Conservation (phyloP, 2,113 vertebrate species). For the Eulacestoma nigropectus region DNA sequence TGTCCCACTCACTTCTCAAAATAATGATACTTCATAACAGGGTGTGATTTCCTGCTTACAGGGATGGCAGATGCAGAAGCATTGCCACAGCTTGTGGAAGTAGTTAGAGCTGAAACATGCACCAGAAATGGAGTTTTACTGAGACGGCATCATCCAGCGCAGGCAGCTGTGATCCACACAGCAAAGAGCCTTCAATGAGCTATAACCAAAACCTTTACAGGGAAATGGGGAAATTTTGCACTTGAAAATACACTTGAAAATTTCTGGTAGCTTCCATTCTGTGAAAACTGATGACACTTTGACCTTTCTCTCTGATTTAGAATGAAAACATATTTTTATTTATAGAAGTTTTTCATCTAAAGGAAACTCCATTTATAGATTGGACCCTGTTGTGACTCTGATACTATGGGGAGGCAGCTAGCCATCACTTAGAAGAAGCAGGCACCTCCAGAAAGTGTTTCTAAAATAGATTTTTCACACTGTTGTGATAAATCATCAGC, state of each 20-base stretch:
- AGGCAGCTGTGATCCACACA: background rate
- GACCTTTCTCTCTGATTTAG: background rate
- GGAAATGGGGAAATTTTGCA: background rate
- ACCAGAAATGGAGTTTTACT: background rate
- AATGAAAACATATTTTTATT: background rate
- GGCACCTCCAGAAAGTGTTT: background rate
- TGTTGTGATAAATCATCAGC: background rate
- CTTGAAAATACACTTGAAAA: background rate
- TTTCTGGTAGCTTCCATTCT: background rate
- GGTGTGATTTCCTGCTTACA: background rate
- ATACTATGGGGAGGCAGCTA: background rate
- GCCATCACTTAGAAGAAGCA: background rate
- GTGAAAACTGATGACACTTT: background rate
- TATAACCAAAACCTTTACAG: background rate
- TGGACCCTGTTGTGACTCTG: background rate
- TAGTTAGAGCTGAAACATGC: background rate
- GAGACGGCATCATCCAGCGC: rapidly evolving
- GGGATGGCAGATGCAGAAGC: background rate
- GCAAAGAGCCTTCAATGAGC: background rate
- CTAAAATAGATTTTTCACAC: background rate
- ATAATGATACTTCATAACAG: background rate
- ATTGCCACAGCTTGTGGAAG: background rate
- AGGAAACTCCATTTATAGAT: background rate
- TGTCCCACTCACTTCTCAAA: background rate
- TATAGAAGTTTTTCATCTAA: background rate